phyloP scores from a whole-genome alignment of 2,888 invertebrate genomes.

The Pammene aurita region DNA sequence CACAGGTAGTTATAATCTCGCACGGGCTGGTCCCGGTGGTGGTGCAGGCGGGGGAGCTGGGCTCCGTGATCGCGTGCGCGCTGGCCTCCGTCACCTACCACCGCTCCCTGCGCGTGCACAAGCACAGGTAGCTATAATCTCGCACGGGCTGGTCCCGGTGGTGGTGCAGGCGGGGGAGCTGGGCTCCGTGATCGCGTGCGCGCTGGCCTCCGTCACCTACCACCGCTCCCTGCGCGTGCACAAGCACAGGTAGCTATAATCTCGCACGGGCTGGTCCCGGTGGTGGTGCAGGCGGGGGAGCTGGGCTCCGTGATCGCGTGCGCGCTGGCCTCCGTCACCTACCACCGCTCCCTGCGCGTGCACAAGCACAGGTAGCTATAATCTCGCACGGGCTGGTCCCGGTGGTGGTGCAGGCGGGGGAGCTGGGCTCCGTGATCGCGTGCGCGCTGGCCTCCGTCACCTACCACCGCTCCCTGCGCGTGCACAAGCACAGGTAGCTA shows the following conservation, averaged over 20 bases:
- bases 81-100: conserved; percentile 73
- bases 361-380: not conserved
- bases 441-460: conserved; percentile 75
- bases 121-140: not conserved
- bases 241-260: not conserved
- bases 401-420: conserved; percentile 71
- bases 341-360: conserved; percentile 53
- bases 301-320: conserved; percentile 80
- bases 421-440: conserved; percentile 79
- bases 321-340: conserved; percentile 72
- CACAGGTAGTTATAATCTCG: no score
- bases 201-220: conserved; percentile 73
- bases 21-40: conserved; percentile 73
- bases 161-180: conserved; percentile 73
- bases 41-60: conserved; percentile 73
- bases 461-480: conserved; percentile 56
- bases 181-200: conserved; percentile 79
- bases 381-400: conserved; percentile 73
- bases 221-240: conserved; percentile 49
- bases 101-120: conserved; percentile 46
- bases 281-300: conserved; percentile 72
- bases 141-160: conserved; percentile 72
- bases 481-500: not conserved
- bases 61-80: conserved; percentile 78
- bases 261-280: conserved; percentile 72